phyloP scores from a whole-genome alignment of 2,797 vertebrate species.

The Oreortyx pictus region DNA sequence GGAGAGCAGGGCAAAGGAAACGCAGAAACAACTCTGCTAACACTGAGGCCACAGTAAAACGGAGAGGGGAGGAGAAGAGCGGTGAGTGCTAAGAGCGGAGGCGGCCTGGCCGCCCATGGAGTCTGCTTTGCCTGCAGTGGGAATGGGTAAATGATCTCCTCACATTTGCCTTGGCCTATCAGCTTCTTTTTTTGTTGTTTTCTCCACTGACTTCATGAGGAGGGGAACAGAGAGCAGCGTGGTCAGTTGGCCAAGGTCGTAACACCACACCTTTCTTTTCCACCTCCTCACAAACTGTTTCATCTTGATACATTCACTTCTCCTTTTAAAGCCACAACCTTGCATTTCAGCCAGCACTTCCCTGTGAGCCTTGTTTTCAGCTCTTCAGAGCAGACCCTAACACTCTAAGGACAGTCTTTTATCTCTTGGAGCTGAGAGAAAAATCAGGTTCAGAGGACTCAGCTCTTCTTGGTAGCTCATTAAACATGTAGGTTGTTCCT shows the following conservation, averaged over 20 bases:
- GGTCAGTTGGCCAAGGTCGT: background rate
- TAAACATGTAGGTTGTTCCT: background rate
- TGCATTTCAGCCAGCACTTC: background rate
- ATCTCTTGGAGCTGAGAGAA: background rate
- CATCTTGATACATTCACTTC: background rate
- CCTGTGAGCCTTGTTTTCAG: background rate
- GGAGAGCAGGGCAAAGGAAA: background rate
- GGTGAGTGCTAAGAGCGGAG: background rate
- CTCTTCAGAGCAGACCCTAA: background rate
- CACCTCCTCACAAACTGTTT: background rate
- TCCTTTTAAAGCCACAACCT: background rate
- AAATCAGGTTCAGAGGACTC: background rate
- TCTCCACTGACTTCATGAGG: no score
- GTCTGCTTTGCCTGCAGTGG: accelerated
- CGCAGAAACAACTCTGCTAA: background rate
- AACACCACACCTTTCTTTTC: background rate
- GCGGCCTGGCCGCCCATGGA: background rate
- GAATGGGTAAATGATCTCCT: accelerated
- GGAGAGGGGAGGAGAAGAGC: accelerated
- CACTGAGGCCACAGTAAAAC: background rate
- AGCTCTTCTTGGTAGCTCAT: background rate
- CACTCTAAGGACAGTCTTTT: background rate
- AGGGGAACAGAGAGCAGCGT: background rate
- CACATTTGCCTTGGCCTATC: background rate
- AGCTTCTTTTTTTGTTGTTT: background rate